Base-by-base conservation (phyloP, 2,888 invertebrate species). In the Dichetophora obliterata region DNA sequence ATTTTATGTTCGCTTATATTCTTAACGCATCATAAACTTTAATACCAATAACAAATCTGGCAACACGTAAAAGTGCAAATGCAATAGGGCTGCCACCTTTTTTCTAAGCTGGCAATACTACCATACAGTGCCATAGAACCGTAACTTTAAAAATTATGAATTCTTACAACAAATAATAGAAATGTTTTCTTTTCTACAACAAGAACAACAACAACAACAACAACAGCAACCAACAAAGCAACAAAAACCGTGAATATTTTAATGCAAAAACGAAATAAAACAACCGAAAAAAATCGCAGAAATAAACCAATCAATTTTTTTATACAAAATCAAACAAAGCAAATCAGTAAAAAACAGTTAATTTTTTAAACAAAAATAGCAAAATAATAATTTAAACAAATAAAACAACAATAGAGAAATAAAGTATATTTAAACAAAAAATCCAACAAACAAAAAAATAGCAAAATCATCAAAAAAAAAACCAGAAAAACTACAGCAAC, bases 121-220 rank as follows among this genome's bases (percentile, higher is more conserved):
- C 52, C 74, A 54, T 54, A 16, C 66, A 65, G 85, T 85, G 85
- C 85, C 85, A 85, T 85, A 85, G 85, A 86, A 85, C 85, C 83
- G 85, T 85, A 84, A 85, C 82, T 79, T 83, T 84, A 76, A 75
- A 76, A 75, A 77, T 77, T 71, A 77, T 78, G 78, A 69, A 69
- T 75, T 65, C 66, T 76, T 66, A 73, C 63, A 73, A 65, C 48
- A 73, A 71, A 71, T 57, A 43, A 50, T 50, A 50, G 34, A 54
- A 70, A 63, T 48, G 57, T 77, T 77, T 77, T 43, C n/a, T 77
- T 76, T 71, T 75, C 34, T 65, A 77, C 69, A 72, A n/a, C n/a
- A n/a, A n/a, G n/a, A n/a, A 75, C 68, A 78, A 75, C 54, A 78
- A 71, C 63, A 76, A 71, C 43, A 78, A 61, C 43, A 70, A 63